Base-by-base conservation (phyloP, 53 echinoderm and acorn worm species). In the Holothuria leucospilota region DNA sequence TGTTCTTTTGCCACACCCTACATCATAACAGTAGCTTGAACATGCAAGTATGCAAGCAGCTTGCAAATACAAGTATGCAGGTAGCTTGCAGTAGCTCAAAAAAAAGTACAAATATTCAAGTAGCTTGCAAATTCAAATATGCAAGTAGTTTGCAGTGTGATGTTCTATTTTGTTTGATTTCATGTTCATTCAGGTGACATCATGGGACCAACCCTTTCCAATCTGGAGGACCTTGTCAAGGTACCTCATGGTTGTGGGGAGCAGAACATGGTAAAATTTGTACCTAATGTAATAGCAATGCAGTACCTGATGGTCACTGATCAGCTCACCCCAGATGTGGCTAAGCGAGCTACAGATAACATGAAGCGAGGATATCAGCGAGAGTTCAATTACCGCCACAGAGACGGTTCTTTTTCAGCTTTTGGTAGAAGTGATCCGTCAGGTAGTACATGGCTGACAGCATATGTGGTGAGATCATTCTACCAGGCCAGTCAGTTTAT, bases 211-310 rank as follows among this genome's bases (percentile, higher is more conserved):
- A 92, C 92, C 16, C 51, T 96, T 28, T 88, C 92, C 79, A 96
- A 96, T 53, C 84, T 96, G 39, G 90, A 96, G 65, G 81, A 92
- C 62, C 61, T 96, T 60, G 86, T 96, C 41, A 90, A 89, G 13
- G 89, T 94, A 40, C 96, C 94, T 10, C 87, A 92, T 13, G 96
- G 96, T n/a, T 96, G 94, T 53, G 96, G 96, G 25, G 96, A 96
- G 71, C 96, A 96, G 86, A 96, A 96, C 85, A 94, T 96, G 88
- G 80, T 94, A 28, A 92, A 89, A 20, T 83, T 96, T 52, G 94
- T 92, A 21, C 94, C 96, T 13, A 96, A 96, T 65, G 90, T 96
- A 65, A 72, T 94, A n/a, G 91, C 91, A 9, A 86, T 94, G 59
- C 77, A 96, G 71, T 96, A 96, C 82, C 90, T 96, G 53, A 92